Base-by-base conservation (phyloP, 2,888 invertebrate species). In the Augochlorella aurata region DNA sequence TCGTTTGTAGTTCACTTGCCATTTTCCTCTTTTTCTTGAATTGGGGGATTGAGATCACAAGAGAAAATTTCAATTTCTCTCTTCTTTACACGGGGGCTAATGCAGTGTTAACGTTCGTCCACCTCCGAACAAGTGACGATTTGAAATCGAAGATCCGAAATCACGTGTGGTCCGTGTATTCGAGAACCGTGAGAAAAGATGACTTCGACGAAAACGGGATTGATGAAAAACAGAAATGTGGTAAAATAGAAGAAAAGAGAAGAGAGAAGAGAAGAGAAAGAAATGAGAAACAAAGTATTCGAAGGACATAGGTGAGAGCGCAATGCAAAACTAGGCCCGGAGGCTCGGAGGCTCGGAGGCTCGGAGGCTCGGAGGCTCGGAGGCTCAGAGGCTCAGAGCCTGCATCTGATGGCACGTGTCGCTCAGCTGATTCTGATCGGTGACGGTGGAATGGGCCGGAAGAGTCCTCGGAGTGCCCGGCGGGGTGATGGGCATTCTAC, bases 321-420 rank as follows among this genome's bases (percentile, higher is more conserved):
- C 66, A 21, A 38, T 24, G n/a, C 54, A 52, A 74, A 71, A 70
- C 14, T 24, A 8, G 90, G 69, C 83, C 91, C 65, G 14, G 58
- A 7, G 58, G 58, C 24, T 58, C 21, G 7, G 21, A 21, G 0
- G 21, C 10, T 54, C 10, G n/a, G n/a, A 54, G 90, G 69, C 83
- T 91, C 65, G 14, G 58, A 7, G 58, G 58, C 24, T 58, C 24
- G 2, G 21, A 21, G 0, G 12, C 12, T 54, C 12, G n/a, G 21
- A 54, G 54, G 58, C 85, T 90, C 88, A 93, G 69, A 93, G 90
- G 68, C 83, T 91, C 65, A 93, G 90, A 61, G 93, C 88, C 88
- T 93, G 93, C 87, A 93, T 91, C 80, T 93, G 93, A 91, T 93
- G 93, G 90, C 93, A 93, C 87, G 92, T 84, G 38, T 93, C 93